Percentiles rank a stretch among this genome's conserved stretches.
phyloP scores from a whole-genome alignment of 2,113 vertebrate genomes.

The Pogona vitticeps region DNA sequence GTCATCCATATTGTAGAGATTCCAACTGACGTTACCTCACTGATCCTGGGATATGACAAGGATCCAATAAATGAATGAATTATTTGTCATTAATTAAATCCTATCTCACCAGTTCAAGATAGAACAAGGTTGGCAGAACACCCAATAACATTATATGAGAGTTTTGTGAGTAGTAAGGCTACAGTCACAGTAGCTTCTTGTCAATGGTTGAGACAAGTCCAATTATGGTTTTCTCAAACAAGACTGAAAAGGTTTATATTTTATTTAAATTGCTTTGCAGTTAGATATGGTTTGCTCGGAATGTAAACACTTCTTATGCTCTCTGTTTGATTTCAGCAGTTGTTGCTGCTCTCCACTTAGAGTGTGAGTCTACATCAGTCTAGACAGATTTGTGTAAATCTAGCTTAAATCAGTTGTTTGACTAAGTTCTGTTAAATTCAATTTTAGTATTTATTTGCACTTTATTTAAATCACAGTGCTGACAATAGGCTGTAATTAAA shows the following conservation, averaged over 20 bases:
- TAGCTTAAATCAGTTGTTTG: too few relatives aligned
- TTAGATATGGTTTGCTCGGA: not conserved
- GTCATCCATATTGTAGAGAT: too few relatives aligned
- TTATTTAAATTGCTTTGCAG: not conserved
- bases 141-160: too few relatives aligned
- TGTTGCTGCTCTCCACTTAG: not conserved
- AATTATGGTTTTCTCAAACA: not conserved
- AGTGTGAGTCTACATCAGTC: not conserved
- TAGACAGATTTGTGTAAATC: too few relatives aligned
- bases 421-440: not conserved
- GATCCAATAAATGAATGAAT: too few relatives aligned
- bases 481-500: not conserved
- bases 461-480: not conserved
- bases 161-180: too few relatives aligned
- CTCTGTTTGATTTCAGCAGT: not conserved
- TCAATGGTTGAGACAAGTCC: not conserved
- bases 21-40: too few relatives aligned
- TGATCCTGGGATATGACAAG: too few relatives aligned
- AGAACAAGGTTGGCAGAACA: too few relatives aligned
- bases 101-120: too few relatives aligned
- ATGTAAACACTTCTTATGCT: not conserved
- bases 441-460: not conserved
- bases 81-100: too few relatives aligned
- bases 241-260: not conserved
- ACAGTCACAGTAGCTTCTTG: too few relatives aligned